Evolutionary conservation across 1,140 invertebrate genomes (phyloP).

Genomic region (Zaprionus davidi): DNA sequence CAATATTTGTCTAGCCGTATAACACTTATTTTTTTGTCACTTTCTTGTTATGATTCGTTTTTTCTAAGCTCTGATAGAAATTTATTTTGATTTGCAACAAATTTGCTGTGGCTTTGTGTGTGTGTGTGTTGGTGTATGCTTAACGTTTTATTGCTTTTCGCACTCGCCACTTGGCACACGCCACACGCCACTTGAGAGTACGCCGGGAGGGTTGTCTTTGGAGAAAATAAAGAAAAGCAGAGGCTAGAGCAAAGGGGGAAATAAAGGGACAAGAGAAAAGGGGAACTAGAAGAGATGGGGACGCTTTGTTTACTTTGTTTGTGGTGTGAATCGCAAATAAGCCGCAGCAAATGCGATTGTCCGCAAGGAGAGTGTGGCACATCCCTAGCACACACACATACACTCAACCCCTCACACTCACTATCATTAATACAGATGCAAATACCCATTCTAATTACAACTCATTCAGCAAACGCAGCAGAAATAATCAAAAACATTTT

Average conservation of each 20-base stretch:
- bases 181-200: constrained; percentile 45
- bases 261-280: neutral
- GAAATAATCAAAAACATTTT: constrained; percentile 61
- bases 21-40: neutral
- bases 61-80: constrained; percentile 56
- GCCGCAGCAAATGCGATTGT: constrained; percentile 58
- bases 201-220: constrained; percentile 59
- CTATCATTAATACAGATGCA: neutral
- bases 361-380: neutral
- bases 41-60: constrained; percentile 38
- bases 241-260: neutral
- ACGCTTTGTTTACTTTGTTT: constrained; percentile 76
- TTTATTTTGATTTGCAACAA: constrained; percentile 82
- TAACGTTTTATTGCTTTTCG: constrained; percentile 75
- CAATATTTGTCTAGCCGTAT: neutral
- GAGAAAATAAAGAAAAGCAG: neutral
- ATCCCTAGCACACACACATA: neutral
- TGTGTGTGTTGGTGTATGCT: constrained; percentile 51
- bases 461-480: constrained; percentile 62
- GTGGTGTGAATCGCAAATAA: constrained; percentile 82
- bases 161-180: constrained; percentile 62
- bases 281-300: constrained; percentile 3
- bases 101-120: constrained; percentile 69
- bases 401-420: neutral
- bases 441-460: constrained; percentile 63